Evolutionary conservation across 2,113 vertebrate genomes (phyloP), one percentile per base, ranked within the genome.

Genomic region (Campylomormyrus tamandua): DNA sequence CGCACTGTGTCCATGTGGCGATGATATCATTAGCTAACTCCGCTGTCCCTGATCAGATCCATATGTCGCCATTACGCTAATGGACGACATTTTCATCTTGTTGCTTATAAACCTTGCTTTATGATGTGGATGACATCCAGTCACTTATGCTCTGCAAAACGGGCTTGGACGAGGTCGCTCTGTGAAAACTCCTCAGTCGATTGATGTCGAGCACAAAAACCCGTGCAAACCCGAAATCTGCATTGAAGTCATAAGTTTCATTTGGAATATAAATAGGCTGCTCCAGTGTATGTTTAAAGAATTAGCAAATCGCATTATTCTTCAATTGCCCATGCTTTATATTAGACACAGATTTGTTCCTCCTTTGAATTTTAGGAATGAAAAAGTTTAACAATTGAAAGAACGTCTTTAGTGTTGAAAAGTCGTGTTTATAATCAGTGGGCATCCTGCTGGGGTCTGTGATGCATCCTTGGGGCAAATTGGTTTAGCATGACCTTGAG

Each of bases 11-110:
- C 89, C 91, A 93, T 92, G 91, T 89, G 91, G 88, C 87, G 87
- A 92, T 92, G 92, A 92, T 92, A 92, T 91, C 90, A 91, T 92
- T 92, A 93, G 91, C 87, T 92, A 83, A 87, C 90, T 92, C 48
- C 45, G 84, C 62, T 86, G 52, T 56, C 48, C 74, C 88, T 92
- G 90, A 94, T 94, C 91, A 90, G 85, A 91, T 93, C 92, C 94
- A 93, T 45, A 89, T 89, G 89, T 89, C 89, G 5, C 58, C 48
- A 24, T 56, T 52, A 80, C 19, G 10, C 8, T 74, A 87, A 90
- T 90, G 85, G 21, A 74, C 48, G 21, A 90, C 56, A 52, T 90
- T 90, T 62, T 85, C 86, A 85, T 49, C 46, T 35, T 31, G 31
- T 48, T 62, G 39, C 88, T 91, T 80, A 89, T 88, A 50, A 74